Base-by-base conservation (phyloP, 2,797 vertebrate species). In the Chelidonichthys spinosus region DNA sequence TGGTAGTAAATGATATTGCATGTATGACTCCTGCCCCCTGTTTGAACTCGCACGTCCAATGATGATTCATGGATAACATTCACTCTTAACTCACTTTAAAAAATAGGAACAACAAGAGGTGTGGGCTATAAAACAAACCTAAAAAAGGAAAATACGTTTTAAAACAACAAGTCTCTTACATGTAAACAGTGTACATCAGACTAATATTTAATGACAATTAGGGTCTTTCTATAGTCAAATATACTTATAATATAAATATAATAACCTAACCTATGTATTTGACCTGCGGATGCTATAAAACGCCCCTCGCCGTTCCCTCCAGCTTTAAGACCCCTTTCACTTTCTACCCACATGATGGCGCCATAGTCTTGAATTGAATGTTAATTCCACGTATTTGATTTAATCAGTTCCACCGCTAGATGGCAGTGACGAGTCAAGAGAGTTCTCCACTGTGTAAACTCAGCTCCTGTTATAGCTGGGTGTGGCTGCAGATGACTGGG, bases 261-360 rank as follows among this genome's bases (percentile, higher is more conserved):
- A 25, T 25, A 25, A 25, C 25, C 25, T 25, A 25, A 25, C 25
- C 25, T 25, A 25, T 25, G 58, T 43, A 35, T 47, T 47, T 39
- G 14, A 49, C 18, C 5, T 7, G 5, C 5, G 11, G 43, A 32
- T 43, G 6, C 7, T 17, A 37, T 15, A 37, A 58, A 58, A 6
- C n/a, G 32, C 4, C 43, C 7, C 42, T 13, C 10, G 8, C 60
- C 17, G 49, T 3, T 6, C 11, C 13, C 9, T 18, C 11, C 36
- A 18, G 2, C 0, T 10, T 17, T 2, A 8, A 18, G 13, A 42
- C 3, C 47, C 46, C 36, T 72, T 36, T 64, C 37, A 7, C 14
- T 2, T 56, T 1, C 1, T 2, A 3, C 5, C 72, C 87, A 78
- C 79, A 61, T 0, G 87, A 78, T 75, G 83, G 83, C 81, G 15